Conservation (phyloP, 2,797 vertebrate genomes). For the Scomberomorus guttatus region DNA sequence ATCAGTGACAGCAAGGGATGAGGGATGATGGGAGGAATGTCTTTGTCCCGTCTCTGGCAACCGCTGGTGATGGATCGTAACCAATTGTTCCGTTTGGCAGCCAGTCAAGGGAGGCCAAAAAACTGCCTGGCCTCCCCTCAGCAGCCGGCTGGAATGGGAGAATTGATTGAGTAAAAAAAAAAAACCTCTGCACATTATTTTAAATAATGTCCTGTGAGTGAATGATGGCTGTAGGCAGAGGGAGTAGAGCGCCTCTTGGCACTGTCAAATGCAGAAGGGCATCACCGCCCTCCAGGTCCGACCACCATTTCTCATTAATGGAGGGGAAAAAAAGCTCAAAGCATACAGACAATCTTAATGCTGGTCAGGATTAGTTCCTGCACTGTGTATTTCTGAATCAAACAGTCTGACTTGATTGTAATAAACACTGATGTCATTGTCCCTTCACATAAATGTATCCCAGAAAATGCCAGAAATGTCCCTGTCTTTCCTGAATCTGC, state of each 20-base stretch:
- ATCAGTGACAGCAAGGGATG: conserved; percentile 52
- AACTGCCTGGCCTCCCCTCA: conserved; percentile 49
- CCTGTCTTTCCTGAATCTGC: no score
- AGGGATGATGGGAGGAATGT: conserved; percentile 71
- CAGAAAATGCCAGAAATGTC: no score
- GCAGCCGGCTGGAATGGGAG: conserved; percentile 54
- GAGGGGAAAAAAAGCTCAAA: conserved; percentile 18
- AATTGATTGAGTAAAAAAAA: conserved; percentile 70
- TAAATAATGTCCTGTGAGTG: conserved; percentile 69
- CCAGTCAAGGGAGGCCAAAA: conserved; percentile 65
- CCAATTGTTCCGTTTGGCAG: conserved; percentile 82
- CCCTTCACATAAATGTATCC: no score
- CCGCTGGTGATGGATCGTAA: conserved; percentile 76
- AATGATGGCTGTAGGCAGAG: conserved; percentile 57
- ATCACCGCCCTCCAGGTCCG: conserved; percentile 26
- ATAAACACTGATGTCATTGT: no score
- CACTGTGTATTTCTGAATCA: conserved; percentile 3
- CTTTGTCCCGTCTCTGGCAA: conserved; percentile 77
- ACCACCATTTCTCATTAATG: conserved; percentile 33
- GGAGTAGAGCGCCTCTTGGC: conserved; percentile 44
- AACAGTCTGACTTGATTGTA: not conserved
- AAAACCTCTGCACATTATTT: conserved; percentile 66
- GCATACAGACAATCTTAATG: conserved; percentile 33
- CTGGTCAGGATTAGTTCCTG: conserved; percentile 13
- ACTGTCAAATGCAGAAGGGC: conserved; percentile 37